Base-by-base conservation (phyloP, 2,797 vertebrate genomes). In the Melanotaenia parkinsoni region DNA sequence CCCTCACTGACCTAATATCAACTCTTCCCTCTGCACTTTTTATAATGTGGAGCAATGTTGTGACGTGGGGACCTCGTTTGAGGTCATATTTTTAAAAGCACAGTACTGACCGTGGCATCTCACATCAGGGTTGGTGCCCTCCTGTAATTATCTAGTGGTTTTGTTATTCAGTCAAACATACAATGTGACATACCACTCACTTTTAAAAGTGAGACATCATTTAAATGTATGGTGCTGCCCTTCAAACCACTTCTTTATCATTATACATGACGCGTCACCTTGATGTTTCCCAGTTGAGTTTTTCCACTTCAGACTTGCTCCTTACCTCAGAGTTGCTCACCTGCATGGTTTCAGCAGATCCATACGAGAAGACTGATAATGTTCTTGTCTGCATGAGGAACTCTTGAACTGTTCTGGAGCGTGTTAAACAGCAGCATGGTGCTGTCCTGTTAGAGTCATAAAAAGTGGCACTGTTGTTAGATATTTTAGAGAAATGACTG, bases 331-430 rank as follows among this genome's bases (percentile, higher is more conserved):
- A 50, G 22, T 57, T 45, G 45, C 59, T 32, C 61, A 20, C 74
- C 61, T 85, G 86, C 88, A 87, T 89, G 87, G 43, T 64, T 73
- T 73, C 43, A 71, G 47, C 65, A 70, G 76, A 74, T 58, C 24
- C 59, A 58, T 45, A 72, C 26, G 70, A 33, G 56, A 70, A 51
- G 57, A 61, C 76, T 5, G 50, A 58, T 28, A 3, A 16, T 11
- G 10, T 45, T 7, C 45, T 14, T 4, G n/a, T 54, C 68, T 83
- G 90, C 86, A 88, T 89, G 86, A 67, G 76, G 7, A 77, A 20
- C 38, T 66, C 20, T 64, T 68, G 57, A 58, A 63, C 51, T 72
- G 64, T 43, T 71, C 66, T 40, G 28, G 32, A 43, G 74, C 5
- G 35, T 58, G 64, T 57, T 18, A n/a, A 9, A 70, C 62, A 78